Conservation (phyloP, 2,797 vertebrate genomes). For the Siniperca undulata region DNA sequence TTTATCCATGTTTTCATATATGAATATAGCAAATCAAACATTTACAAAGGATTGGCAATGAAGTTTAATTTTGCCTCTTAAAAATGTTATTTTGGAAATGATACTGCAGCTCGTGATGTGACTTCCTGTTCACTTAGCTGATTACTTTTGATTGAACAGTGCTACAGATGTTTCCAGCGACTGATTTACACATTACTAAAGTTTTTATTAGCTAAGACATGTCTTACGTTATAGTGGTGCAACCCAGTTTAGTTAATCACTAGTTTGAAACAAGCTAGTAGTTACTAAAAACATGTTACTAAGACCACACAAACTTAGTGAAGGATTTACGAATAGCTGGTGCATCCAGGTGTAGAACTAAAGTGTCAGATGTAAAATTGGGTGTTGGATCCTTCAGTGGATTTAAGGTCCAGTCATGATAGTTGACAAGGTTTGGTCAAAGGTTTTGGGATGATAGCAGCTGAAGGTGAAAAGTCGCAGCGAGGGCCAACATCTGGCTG, state of each 20-base stretch:
- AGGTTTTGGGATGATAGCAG: constrained; percentile 79
- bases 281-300: neutral
- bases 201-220: neutral
- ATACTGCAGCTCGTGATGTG: neutral
- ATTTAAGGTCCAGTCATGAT: constrained; percentile 38
- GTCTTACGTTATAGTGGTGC: neutral
- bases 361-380: constrained; percentile 12
- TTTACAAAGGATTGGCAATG: neutral
- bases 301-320: neutral
- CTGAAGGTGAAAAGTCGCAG: constrained; percentile 82
- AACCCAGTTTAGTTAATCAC: neutral
- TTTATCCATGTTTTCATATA: neutral
- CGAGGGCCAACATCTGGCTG: constrained; percentile 87
- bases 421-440: constrained; percentile 76
- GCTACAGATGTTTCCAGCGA: neutral
- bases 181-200: neutral
- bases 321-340: constrained; percentile 11
- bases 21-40: neutral
- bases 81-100: neutral
- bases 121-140: neutral
- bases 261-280: neutral
- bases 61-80: neutral
- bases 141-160: neutral
- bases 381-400: constrained; percentile 15
- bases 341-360: constrained; percentile 10